Evolutionary conservation across 2,113 vertebrate genomes (phyloP), one percentile per base, ranked within the genome.

Genomic region (Epinephelus cyanopodus): DNA sequence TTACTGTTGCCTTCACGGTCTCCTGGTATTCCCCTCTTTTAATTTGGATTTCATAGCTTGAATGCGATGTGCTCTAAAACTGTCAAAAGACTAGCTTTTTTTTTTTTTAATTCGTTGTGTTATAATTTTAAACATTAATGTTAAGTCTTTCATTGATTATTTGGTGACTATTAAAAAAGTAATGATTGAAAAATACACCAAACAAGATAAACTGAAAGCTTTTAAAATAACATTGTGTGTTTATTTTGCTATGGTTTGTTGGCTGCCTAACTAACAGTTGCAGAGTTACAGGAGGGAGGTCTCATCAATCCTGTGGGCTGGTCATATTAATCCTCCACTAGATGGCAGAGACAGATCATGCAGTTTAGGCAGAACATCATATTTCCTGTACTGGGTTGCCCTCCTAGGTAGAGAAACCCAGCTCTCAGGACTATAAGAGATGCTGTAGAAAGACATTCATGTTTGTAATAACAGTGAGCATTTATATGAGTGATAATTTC

Each of bases 291-390:
- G 29, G 48, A 50, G 6, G n/a, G 21, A 23, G 21, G 21, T 54
- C 21, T 45, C 37, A 47, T 76, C 48, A 63, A 2, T 25, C 47
- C 10, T 61, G 25, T 42, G 29, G 9, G 4, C 2, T 48, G 37
- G 17, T 33, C 9, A n/a, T 0, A 73, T 63, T 69, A 12, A 57
- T 18, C n/a, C n/a, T 62, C 88, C 92, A 83, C 89, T 84, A 92
- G 92, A 84, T 90, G 92, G 89, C 81, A 61, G 0, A 29, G 27
- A 82, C 10, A 33, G 57, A 52, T 84, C 84, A 82, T 15, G n/a
- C 3, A 56, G 9, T 29, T 33, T 8, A 53, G n/a, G 21, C 57
- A 47, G 23, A 57, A 15, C 42, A 33, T 9, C 9, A 4, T 13
- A 4, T 19, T 9, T 65, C 61, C 14, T 60, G 64, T 37, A 29